Evolutionary conservation across 2,888 invertebrate genomes (phyloP).

Genomic region (Acanthoscelides obtectus): DNA sequence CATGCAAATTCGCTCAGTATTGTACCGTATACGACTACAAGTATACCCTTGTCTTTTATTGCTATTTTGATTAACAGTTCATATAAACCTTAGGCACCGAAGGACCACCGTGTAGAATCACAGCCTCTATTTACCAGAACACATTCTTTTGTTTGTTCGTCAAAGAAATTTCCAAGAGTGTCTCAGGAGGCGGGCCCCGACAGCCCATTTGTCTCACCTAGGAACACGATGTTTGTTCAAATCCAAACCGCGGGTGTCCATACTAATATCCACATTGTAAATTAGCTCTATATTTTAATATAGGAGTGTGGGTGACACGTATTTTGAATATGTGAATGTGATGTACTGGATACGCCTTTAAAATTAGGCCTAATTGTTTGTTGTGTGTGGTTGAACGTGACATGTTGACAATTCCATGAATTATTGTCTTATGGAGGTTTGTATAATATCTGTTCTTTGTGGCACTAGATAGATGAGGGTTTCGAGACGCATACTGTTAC

Average conservation of each 20-base stretch:
- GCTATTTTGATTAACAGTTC: no score
- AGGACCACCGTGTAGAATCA: background rate
- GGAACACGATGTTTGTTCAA: background rate
- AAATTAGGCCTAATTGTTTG: background rate
- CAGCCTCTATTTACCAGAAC: background rate
- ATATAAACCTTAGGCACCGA: background rate
- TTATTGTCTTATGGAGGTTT: background rate
- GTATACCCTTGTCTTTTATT: no score
- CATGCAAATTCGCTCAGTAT: no score
- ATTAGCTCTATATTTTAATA: background rate
- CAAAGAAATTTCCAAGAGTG: background rate
- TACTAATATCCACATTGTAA: background rate
- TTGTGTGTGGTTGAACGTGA: background rate
- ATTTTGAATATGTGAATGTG: background rate
- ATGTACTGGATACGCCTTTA: background rate
- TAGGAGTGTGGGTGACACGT: background rate
- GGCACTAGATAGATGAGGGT: no score
- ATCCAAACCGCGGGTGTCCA: background rate
- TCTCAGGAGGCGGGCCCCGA: conserved; percentile 2
- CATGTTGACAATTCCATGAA: background rate
- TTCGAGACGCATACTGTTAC: no score
- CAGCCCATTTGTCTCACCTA: conserved; percentile 5
- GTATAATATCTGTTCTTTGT: background rate
- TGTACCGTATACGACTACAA: no score
- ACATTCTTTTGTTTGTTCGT: background rate